Conservation (phyloP, 1,140 invertebrate genomes). For the Choristoneura fumiferana region DNA sequence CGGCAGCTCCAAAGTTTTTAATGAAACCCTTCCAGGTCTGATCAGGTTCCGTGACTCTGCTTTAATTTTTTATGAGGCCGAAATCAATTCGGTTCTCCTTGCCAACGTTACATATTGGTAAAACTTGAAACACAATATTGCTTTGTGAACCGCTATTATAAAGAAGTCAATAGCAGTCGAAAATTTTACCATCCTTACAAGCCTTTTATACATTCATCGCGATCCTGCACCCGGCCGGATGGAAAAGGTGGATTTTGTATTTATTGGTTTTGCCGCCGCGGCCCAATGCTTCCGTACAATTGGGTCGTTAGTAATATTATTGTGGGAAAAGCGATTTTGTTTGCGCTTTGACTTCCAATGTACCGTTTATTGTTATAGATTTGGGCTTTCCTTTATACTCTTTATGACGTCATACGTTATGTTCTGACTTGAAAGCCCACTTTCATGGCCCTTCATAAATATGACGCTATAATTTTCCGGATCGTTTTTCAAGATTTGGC, state of each 20-base stretch:
- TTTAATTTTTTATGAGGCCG: constrained; percentile 49
- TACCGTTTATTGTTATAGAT: constrained; percentile 67
- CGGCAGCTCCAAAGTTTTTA: constrained; percentile 32
- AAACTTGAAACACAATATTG: constrained; percentile 54
- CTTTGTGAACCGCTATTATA: constrained; percentile 48
- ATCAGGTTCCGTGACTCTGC: constrained; percentile 32
- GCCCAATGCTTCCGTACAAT: constrained; percentile 70
- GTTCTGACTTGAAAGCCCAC: constrained; percentile 45
- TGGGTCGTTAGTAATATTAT: constrained; percentile 76
- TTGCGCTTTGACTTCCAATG: constrained; percentile 70
- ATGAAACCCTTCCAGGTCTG: constrained; percentile 41
- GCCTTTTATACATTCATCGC: constrained; percentile 63
- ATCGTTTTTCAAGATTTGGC: constrained; percentile 26
- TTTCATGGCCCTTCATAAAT: constrained; percentile 35
- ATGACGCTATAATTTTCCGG: constrained; percentile 33
- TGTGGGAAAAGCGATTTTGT: constrained; percentile 73
- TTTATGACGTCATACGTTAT: constrained; percentile 55
- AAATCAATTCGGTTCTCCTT: constrained; percentile 34
- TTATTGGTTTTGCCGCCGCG: constrained; percentile 69
- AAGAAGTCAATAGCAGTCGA: constrained; percentile 49
- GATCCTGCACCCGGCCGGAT: constrained; percentile 36
- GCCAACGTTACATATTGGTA: constrained; percentile 38
- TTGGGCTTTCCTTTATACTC: constrained; percentile 55
- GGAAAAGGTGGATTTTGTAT: constrained; percentile 71
- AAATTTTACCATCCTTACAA: constrained; percentile 50